These are phyloP conservation scores for Andinoacara biseriatus DNA, from an alignment of 2,113 vertebrate genomes.

Conservation along the genomic window DNA sequence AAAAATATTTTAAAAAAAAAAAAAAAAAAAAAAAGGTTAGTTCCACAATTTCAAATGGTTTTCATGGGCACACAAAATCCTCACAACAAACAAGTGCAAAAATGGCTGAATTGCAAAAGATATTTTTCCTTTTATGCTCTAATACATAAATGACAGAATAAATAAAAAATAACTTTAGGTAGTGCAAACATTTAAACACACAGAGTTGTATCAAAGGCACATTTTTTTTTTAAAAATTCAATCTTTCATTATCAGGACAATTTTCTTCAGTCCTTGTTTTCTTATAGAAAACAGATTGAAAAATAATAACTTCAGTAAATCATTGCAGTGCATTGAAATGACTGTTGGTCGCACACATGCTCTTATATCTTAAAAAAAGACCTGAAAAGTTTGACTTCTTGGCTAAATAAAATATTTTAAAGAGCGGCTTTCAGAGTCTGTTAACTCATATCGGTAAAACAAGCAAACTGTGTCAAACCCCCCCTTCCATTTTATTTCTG, in stretches of 20 bases:
- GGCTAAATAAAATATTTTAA: neutral
- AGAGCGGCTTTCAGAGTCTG: neutral
- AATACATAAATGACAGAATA: neutral
- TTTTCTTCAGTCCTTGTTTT: neutral
- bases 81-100: neutral
- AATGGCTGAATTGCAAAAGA: neutral
- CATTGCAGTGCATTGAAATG: neutral
- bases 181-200: constrained; percentile 7
- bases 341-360: no score
- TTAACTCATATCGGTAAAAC: neutral
- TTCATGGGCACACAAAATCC: neutral
- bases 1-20: no score
- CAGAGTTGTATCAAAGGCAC: neutral
- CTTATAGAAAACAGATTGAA: constrained; percentile 5
- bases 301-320: neutral
- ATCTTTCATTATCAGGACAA: neutral
- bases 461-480: neutral
- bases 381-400: neutral
- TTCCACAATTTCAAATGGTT: neutral
- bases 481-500: neutral
- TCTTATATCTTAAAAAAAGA: neutral
- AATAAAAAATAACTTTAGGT: constrained; percentile 1
- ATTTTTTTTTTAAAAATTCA: neutral
- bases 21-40: neutral
- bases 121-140: neutral